Evolutionary conservation across 30 jellyfish, hydroid and myxozoan genomes (phyloP), one percentile per base, ranked within the genome.

Genomic region (Cassiopea andromeda): DNA sequence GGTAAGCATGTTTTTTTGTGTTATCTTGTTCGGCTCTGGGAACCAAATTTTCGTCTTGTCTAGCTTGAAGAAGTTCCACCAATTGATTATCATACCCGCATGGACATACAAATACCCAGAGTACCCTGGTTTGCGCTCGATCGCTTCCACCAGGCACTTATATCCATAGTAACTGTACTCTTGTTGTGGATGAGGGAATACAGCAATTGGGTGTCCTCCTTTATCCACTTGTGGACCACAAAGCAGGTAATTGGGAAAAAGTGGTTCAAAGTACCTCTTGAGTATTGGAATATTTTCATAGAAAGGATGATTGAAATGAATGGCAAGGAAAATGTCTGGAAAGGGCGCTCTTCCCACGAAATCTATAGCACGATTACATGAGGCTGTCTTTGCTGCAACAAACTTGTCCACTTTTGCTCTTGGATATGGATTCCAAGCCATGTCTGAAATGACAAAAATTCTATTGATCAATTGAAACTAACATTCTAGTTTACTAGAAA

Each of bases 111-210:
- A 73, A 60, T 92, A 92, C 15, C 98, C 98, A 18, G n/a, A 74
- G 57, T 2, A 86, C 16, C 79, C 97, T 10, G 95, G 95, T 15
- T 85, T 61, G 71, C 85, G 85, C 19, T 49, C 50, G 10, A 92
- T 81, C 16, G 95, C 98, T 68, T 81, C 92, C 13, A 71, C 92
- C 46, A 86, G 49, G 80, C 98, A 92, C 64, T 74, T 84, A 48
- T 70, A 92, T 48, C 98, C 98, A 44, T 92, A 89, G 77, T 8
- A 82, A 4, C 98, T 95, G n/a, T 76, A 64, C 61, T 92, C 90
- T 44, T 18, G 18, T 27, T 0, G 10, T 38, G 64, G 72, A 12
- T 79, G 90, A 1, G 80, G 69, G 17, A 92, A 75, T 43, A 38
- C 73, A 8, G 73, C 48, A 46, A 89, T 43, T n/a, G 68, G 48